phyloP scores from a whole-genome alignment of 1,140 invertebrate species.

The Pogonomyrmex barbatus region DNA sequence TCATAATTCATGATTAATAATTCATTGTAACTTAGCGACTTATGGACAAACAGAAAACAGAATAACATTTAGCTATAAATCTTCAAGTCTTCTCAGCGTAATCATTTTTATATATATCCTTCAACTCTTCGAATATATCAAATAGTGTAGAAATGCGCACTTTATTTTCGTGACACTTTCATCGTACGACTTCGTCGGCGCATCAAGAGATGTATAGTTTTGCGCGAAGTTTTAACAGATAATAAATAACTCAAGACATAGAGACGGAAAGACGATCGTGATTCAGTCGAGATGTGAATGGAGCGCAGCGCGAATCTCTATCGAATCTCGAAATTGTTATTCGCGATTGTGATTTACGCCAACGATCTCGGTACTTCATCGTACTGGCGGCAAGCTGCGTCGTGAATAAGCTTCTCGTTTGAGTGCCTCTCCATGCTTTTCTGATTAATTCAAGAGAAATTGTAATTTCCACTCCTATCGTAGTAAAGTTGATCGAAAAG shows the following conservation, averaged over 20 bases:
- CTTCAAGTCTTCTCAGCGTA: conserved; percentile 3
- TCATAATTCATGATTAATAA: background rate
- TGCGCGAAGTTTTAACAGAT: conserved; percentile 58
- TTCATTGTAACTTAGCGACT: too few species aligned
- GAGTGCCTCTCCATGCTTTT: conserved; percentile 14
- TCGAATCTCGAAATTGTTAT: conserved; percentile 59
- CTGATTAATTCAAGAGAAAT: conserved; percentile 53
- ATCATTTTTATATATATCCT: conserved; percentile 48
- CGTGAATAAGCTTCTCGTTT: conserved; percentile 26
- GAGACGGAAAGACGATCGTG: conserved; percentile 47
- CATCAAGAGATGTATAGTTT: conserved; percentile 43
- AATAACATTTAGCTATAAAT: conserved; percentile 30
- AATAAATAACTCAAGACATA: conserved; percentile 51
- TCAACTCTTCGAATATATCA: conserved; percentile 28
- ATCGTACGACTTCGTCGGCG: background rate
- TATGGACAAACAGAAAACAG: background rate
- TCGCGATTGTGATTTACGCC: conserved; percentile 53
- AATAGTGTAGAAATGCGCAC: conserved; percentile 6
- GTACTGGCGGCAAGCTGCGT: background rate
- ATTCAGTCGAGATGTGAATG: conserved; percentile 54
- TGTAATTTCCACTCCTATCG: conserved; percentile 38
- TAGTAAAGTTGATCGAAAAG: conserved; percentile 56
- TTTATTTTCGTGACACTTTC: conserved; percentile 53
- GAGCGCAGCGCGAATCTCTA: conserved; percentile 10
- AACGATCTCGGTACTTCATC: conserved; percentile 10